These are phyloP conservation scores for Eurosta solidaginis DNA, from an alignment of 1,140 invertebrate species.

Conservation along the genomic window DNA sequence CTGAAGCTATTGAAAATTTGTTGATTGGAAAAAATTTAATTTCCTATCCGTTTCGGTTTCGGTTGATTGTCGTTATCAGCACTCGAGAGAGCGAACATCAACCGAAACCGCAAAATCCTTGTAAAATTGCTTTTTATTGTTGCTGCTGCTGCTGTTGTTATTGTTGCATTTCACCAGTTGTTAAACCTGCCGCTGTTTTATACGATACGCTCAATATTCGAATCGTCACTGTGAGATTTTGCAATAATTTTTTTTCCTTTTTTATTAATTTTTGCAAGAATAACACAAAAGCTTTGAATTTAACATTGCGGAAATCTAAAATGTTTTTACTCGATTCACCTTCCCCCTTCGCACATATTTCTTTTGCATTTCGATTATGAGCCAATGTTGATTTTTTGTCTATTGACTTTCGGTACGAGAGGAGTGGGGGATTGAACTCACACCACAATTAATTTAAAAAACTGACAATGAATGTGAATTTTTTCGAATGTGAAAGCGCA, in stretches of 20 bases:
- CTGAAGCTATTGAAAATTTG: conserved; percentile 52
- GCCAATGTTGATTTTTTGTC: neutral
- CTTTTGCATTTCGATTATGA: neutral
- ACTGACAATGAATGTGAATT: conserved; percentile 10
- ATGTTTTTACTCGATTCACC: neutral
- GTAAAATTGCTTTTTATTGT: conserved; percentile 4
- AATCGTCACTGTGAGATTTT: neutral
- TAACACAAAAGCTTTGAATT: conserved; percentile 2
- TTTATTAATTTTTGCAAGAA: neutral
- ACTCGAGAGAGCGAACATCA: conserved; percentile 5
- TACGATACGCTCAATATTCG: conserved; percentile 7
- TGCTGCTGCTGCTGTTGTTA: neutral
- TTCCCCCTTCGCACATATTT: neutral
- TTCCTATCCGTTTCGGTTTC: conserved; percentile 54
- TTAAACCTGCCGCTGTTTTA: neutral
- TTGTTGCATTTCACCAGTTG: too few species aligned
- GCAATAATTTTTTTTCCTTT: neutral
- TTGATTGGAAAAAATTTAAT: conserved; percentile 60
- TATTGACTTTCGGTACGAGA: neutral
- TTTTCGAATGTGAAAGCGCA: conserved; percentile 21
- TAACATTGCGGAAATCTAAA: conserved; percentile 13
- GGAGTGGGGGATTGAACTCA: conserved; percentile 7
- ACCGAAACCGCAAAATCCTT: neutral
- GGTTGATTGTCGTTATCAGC: too few species aligned
- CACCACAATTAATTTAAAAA: conserved; percentile 23